A percentile compares a stretch with the other conserved stretches of the same genome.
These are phyloP conservation scores for human (Homo sapiens) DNA, from an alignment of 2,113 vertebrate genomes.

Conservation along the genomic window DNA sequence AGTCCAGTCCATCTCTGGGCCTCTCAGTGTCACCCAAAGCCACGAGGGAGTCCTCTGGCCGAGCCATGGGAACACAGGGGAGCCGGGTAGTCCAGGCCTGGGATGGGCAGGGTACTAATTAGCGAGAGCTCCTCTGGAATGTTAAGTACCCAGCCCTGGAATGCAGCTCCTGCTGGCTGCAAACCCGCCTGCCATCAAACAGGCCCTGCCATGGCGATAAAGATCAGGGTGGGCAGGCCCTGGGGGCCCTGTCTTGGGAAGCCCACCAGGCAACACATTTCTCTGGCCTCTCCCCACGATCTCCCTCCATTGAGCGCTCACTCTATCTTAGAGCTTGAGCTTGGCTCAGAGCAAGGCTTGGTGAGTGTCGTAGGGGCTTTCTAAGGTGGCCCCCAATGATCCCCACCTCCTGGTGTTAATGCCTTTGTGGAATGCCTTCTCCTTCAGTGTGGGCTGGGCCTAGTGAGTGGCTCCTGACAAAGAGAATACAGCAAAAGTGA, in stretches of 20 bases:
- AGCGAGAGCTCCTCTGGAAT: conserved; percentile 71
- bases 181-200: conserved; percentile 41
- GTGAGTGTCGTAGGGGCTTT: not conserved
- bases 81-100: conserved; percentile 65
- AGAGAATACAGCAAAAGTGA: not conserved
- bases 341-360: not conserved
- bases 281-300: not conserved
- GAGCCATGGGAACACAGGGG: not conserved
- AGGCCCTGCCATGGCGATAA: conserved; percentile 38
- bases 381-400: not conserved
- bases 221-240: conserved; percentile 28
- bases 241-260: not conserved
- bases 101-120: conserved; percentile 69
- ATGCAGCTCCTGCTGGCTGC: conserved; percentile 52
- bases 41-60: not conserved
- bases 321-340: not conserved
- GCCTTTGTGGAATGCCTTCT: not conserved
- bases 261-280: not conserved
- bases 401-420: not conserved
- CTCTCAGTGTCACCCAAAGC: not conserved
- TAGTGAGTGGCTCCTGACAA: not conserved
- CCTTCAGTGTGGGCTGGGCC: not conserved
- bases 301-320: not conserved
- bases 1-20: not conserved
- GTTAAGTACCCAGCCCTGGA: conserved; percentile 72